Conservation (phyloP, 2,113 vertebrate genomes). For the Aptenodytes patagonicus region DNA sequence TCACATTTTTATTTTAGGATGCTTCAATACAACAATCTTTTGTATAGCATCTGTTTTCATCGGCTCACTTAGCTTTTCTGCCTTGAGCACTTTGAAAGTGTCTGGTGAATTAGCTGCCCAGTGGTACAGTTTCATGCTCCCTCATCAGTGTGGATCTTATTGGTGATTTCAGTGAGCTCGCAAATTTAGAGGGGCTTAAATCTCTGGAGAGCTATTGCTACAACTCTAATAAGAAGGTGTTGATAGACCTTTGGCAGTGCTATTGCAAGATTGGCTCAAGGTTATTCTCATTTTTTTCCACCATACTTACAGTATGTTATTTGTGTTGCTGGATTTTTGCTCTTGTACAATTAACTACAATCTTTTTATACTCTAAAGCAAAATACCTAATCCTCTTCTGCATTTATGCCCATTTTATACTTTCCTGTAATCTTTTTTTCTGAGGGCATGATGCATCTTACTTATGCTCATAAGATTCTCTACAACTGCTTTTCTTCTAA, state of each 20-base stretch:
- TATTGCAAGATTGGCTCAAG: slow-evolving; percentile 10
- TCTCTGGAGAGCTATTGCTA: background rate
- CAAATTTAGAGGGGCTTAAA: slow-evolving; percentile 31
- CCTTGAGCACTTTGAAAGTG: background rate
- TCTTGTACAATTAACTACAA: background rate
- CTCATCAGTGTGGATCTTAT: background rate
- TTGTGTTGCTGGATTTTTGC: background rate
- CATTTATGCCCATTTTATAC: background rate
- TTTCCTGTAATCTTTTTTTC: background rate
- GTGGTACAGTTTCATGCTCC: background rate
- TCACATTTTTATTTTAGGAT: slow-evolving; percentile 4
- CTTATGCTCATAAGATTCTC: background rate
- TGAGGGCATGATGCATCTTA: rapidly evolving
- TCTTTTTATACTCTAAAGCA: background rate
- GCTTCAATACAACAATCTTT: background rate
- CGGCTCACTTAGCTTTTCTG: background rate
- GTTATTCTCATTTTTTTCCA: background rate
- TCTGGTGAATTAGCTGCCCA: slow-evolving; percentile 20
- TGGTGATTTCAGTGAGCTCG: slow-evolving; percentile 25
- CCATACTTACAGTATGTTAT: background rate
- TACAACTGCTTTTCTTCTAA: background rate
- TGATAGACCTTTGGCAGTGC: slow-evolving; percentile 49
- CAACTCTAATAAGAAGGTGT: slow-evolving; percentile 60
- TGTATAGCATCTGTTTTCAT: background rate
- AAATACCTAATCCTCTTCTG: background rate